Conservation (phyloP, 2,888 invertebrate species). For the Actias luna region DNA sequence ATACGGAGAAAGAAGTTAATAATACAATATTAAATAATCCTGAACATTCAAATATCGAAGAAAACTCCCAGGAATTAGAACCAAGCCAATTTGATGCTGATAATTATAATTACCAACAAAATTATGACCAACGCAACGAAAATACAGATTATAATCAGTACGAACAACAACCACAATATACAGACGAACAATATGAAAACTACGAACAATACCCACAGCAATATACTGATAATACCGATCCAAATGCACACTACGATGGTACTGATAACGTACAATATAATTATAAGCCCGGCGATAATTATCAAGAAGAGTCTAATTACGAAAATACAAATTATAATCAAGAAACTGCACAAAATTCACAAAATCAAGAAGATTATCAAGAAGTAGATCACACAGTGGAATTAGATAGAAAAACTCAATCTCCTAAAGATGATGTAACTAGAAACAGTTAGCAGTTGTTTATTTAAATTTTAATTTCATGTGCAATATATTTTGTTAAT, state of each 20-base stretch:
- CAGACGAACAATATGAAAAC: slow-evolving; percentile 58
- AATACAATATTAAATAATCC: slow-evolving; percentile 26
- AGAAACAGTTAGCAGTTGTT: slow-evolving; percentile 65
- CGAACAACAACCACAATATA: slow-evolving; percentile 46
- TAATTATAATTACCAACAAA: slow-evolving; percentile 46
- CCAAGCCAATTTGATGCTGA: slow-evolving; percentile 33
- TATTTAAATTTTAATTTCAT: slow-evolving; percentile 39
- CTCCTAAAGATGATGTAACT: slow-evolving; percentile 48
- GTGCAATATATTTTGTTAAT: slow-evolving; percentile 56
- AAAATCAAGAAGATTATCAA: slow-evolving; percentile 29
- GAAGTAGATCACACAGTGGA: slow-evolving; percentile 25
- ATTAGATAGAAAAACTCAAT: slow-evolving; percentile 40
- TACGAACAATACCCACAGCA: slow-evolving; percentile 58
- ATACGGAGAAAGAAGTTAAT: slow-evolving; percentile 25
- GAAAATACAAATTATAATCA: slow-evolving; percentile 50
- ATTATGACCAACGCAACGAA: slow-evolving; percentile 35
- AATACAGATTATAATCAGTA: slow-evolving; percentile 31
- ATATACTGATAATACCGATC: slow-evolving; percentile 40
- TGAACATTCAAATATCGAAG: slow-evolving; percentile 30
- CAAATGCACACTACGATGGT: slow-evolving; percentile 51
- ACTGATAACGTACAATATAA: slow-evolving; percentile 43
- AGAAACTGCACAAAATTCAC: slow-evolving; percentile 28
- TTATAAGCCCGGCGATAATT: slow-evolving; percentile 53
- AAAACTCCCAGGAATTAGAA: slow-evolving; percentile 45
- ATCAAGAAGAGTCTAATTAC: slow-evolving; percentile 52